phyloP scores from a whole-genome alignment of 2,888 invertebrate species.

The Digitonthophagus gazella region DNA sequence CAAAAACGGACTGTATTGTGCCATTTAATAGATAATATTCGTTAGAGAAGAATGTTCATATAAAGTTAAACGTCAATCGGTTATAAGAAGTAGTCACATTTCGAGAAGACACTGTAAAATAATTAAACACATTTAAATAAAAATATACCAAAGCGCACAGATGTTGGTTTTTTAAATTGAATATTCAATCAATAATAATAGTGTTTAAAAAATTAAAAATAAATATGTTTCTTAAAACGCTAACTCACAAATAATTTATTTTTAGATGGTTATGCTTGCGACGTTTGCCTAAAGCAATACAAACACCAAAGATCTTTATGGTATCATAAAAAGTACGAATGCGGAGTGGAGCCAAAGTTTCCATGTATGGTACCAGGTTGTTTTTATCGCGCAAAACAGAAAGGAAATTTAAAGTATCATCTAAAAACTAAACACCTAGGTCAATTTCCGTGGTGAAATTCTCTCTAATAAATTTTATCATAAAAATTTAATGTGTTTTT shows the following conservation, averaged over 20 bases:
- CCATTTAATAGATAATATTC: too few species aligned
- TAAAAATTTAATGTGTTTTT: neutral
- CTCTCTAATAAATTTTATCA: neutral
- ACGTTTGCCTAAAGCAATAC: neutral
- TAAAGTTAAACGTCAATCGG: too few species aligned
- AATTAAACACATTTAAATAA: too few species aligned
- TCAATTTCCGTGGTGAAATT: neutral
- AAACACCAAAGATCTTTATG: slow-evolving; percentile 10
- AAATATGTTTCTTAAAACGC: too few species aligned
- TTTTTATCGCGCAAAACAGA: neutral
- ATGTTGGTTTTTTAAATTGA: too few species aligned
- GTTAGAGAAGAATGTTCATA: too few species aligned
- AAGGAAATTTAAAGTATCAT: neutral
- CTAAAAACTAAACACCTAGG: neutral
- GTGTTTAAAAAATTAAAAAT: too few species aligned
- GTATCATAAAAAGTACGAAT: slow-evolving; percentile 6
- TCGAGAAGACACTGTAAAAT: too few species aligned
- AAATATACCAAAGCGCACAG: too few species aligned
- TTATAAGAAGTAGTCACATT: too few species aligned
- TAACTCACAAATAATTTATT: neutral
- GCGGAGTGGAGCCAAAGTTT: slow-evolving; percentile 12
- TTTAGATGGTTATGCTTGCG: neutral
- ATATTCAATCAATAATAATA: too few species aligned
- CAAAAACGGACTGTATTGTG: too few species aligned
- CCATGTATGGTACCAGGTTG: neutral